phyloP scores from a whole-genome alignment of 2,888 invertebrate species.

The Ethmia dodecea region DNA sequence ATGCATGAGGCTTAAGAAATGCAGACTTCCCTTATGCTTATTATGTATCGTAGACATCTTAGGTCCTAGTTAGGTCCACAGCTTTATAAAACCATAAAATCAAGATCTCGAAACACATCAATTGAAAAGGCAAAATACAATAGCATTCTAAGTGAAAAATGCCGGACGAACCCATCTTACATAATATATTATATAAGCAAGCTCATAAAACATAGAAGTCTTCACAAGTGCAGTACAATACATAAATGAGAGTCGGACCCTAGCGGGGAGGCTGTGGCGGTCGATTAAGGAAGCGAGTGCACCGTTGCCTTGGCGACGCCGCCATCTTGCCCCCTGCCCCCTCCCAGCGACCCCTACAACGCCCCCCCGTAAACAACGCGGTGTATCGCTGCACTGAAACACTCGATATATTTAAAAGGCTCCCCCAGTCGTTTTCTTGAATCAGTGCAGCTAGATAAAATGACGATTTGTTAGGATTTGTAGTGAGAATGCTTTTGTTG shows the following conservation, averaged over 20 bases:
- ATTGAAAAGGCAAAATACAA: too few species aligned
- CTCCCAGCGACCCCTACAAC: conserved; percentile 26
- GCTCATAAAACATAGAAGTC: conserved; percentile 46
- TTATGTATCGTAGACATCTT: too few species aligned
- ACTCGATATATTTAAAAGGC: conserved; percentile 74
- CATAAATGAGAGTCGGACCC: conserved; percentile 57
- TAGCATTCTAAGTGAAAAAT: too few species aligned
- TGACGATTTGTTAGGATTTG: conserved; percentile 51
- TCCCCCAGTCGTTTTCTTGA: conserved; percentile 39
- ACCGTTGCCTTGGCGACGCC: conserved; percentile 72
- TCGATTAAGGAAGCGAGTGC: conserved; percentile 77
- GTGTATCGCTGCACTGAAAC: conserved; percentile 74
- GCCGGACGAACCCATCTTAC: too few species aligned
- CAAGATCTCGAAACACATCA: too few species aligned
- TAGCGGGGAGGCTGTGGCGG: conserved; percentile 58
- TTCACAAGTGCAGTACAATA: conserved; percentile 67
- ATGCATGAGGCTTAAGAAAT: too few species aligned
- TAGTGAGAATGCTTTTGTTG: too few species aligned
- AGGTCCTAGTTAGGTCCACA: too few species aligned
- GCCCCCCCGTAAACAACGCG: conserved; percentile 66
- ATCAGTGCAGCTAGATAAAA: conserved; percentile 49
- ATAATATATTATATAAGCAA: conserved; percentile 12
- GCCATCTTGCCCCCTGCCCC: conserved; percentile 63
- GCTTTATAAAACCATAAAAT: too few species aligned
- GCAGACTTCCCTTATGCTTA: too few species aligned